These are phyloP conservation scores for Cerceris rybyensis DNA, from an alignment of 2,888 invertebrate species.

Conservation along the genomic window DNA sequence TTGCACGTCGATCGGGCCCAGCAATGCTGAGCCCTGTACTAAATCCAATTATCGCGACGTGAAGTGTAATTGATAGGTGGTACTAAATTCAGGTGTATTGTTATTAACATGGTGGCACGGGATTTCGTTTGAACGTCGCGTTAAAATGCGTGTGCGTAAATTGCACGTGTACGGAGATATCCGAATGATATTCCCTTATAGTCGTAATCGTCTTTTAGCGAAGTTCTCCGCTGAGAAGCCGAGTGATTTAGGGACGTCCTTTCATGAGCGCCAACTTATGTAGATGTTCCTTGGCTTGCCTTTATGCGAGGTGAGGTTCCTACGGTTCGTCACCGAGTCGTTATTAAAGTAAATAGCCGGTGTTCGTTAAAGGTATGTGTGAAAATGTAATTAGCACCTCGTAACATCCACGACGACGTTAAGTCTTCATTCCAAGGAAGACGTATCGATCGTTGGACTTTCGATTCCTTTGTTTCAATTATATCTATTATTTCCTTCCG, in stretches of 20 bases:
- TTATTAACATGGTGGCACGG: constrained; percentile 29
- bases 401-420: neutral
- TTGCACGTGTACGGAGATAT: neutral
- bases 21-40: constrained; percentile 29
- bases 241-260: constrained; percentile 30
- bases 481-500: too few species aligned
- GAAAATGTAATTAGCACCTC: constrained; percentile 40
- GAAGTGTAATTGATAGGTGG: constrained; percentile 52
- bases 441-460: neutral
- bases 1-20: constrained; percentile 49
- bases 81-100: constrained; percentile 47
- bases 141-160: neutral
- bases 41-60: constrained; percentile 65
- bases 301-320: constrained; percentile 13
- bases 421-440: neutral
- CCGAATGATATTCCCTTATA: constrained; percentile 10
- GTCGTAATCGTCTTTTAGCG: constrained; percentile 4
- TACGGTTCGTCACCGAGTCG: constrained; percentile 23
- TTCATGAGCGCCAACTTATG: constrained; percentile 21
- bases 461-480: constrained; percentile 24
- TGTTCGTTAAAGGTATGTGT: constrained; percentile 22
- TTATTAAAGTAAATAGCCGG: constrained; percentile 19
- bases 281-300: constrained; percentile 8
- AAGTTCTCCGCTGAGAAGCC: constrained; percentile 6
- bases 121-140: constrained; percentile 26